Evolutionary conservation across 2,113 vertebrate species (phyloP), one percentile per base, ranked within the genome.

Genomic region (Bos javanicus): DNA sequence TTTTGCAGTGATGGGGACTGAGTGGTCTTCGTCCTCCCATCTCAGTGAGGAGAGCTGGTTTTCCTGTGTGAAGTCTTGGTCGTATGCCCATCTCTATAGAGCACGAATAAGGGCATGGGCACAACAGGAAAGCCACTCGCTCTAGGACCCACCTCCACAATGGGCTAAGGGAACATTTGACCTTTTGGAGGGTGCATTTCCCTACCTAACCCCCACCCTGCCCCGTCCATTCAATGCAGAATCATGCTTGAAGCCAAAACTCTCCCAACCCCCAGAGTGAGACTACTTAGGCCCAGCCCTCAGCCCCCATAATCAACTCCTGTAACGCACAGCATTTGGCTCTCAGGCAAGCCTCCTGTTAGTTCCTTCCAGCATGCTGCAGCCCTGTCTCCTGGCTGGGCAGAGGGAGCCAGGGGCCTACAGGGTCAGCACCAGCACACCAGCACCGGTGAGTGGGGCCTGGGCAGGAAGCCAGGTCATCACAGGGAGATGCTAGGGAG

Each of bases 381-480:
- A 83, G 25, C 92, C 78, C 52, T 85, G 52, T 74, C 91, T 94
- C 86, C 26, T 84, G 52, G 46, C 81, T 1, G 3, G n/a, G 60
- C 13, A 2, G 83, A 85, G 60, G 74, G 46, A 87, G 7, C 64
- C 48, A 30, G 83, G 60, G 87, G 13, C 56, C 90, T 74, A 15
- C 80, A 84, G 94, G 92, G 71, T 92, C 91, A 86, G 85, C 59
- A 26, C 57, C 74, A 91, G 88, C 52, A 48, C 11, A 71, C 9
- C 67, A 71, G n/a, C 67, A 74, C 50, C 25, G 3, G 50, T 78
- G 96, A 97, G 91, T 92, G 59, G 71, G 90, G 50, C 50, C 94
- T 91, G 76, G 88, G 95, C 95, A 86, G 67, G 50, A 91, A 64
- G 97, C 97, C 94, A 97, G 91, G 50, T n/a, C 82, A 54, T 92